These are phyloP conservation scores for Chirona hameri DNA, from an alignment of 2,888 invertebrate genomes.

Conservation along the genomic window DNA sequence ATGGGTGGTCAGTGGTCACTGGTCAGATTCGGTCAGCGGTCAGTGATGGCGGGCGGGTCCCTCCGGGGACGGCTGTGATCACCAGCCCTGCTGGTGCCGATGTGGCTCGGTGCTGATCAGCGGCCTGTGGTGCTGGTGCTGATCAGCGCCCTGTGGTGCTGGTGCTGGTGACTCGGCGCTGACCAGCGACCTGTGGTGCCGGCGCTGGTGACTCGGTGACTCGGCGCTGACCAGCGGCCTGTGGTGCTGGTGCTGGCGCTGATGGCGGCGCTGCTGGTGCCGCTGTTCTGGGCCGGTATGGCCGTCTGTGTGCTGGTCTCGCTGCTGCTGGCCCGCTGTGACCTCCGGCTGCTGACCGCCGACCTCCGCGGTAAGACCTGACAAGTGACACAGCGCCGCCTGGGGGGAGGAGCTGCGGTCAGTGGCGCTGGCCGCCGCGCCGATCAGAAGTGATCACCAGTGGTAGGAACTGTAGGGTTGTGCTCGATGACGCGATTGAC, in stretches of 20 bases:
- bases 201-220: neutral
- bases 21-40: no score
- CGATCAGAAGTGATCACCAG: no score
- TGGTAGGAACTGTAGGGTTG: no score
- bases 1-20: no score
- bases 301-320: neutral
- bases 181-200: neutral
- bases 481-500: no score
- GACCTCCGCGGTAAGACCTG: no score
- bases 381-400: neutral
- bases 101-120: neutral
- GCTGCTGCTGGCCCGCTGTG: neutral
- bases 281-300: neutral
- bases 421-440: no score
- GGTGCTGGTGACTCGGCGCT: neutral
- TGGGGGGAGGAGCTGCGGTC: no score
- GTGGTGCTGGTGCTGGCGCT: neutral
- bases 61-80: no score
- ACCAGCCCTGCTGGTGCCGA: neutral
- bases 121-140: neutral
- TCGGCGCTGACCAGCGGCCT: neutral
- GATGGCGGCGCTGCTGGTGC: neutral
- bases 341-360: neutral
- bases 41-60: no score
- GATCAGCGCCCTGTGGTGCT: no score